Evolutionary conservation across 1,140 invertebrate species (phyloP).

Genomic region (Bombus sibiricus): DNA sequence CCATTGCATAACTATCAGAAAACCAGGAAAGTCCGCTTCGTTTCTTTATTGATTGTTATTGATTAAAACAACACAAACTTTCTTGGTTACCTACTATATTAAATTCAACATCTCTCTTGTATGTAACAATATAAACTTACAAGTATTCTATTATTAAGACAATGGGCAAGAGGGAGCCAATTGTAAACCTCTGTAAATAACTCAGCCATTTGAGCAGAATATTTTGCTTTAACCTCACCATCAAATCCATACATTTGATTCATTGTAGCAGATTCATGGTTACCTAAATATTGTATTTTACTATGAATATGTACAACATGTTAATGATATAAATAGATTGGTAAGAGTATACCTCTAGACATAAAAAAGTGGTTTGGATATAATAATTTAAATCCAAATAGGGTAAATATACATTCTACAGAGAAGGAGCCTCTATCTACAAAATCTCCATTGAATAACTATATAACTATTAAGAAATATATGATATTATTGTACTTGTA

Average conservation of each 20-base stretch:
- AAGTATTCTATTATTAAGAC: constrained; percentile 95
- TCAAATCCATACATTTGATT: constrained; percentile 99
- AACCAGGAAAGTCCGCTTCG: no score
- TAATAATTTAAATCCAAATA: constrained; percentile 98
- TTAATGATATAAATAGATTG: constrained; percentile 31
- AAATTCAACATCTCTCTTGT: neutral
- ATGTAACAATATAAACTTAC: constrained; percentile 83
- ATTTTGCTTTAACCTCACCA: constrained; percentile 98
- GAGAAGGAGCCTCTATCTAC: constrained; percentile 99
- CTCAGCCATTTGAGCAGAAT: constrained; percentile 96
- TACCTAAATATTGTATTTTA: constrained; percentile 85
- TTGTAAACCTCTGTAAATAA: constrained; percentile 99
- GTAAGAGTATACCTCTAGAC: constrained; percentile 91
- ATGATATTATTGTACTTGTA: constrained; percentile 29
- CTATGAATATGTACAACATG: neutral
- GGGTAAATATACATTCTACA: constrained; percentile 98
- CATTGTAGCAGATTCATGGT: constrained; percentile 99
- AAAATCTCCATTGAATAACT: constrained; percentile 99
- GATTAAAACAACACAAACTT: no score
- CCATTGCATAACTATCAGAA: neutral
- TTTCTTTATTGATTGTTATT: no score
- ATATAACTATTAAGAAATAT: constrained; percentile 69
- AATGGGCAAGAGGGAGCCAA: constrained; percentile 97
- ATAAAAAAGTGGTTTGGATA: constrained; percentile 99
- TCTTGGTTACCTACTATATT: neutral